Evolutionary conservation across 2,113 vertebrate genomes (phyloP).

Genomic region (Cheirogaleus medius): DNA sequence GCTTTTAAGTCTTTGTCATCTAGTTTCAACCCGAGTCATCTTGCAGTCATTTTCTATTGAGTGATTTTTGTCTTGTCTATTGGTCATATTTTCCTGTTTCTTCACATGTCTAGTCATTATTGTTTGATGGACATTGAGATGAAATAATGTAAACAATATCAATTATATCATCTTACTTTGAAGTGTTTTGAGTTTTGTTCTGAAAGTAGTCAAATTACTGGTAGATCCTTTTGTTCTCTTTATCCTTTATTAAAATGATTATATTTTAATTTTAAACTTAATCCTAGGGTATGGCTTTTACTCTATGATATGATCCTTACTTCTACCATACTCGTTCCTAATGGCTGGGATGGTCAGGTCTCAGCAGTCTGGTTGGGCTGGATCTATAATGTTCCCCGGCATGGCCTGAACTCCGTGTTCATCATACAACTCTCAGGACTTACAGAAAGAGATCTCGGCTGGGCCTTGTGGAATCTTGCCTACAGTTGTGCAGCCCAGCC

Average conservation of each 20-base stretch:
- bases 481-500: neutral
- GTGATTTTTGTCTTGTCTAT: neutral
- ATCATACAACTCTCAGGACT: neutral
- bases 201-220: neutral
- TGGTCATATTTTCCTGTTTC: neutral
- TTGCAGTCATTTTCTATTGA: neutral
- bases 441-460: neutral
- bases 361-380: neutral
- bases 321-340: neutral
- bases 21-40: neutral
- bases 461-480: neutral
- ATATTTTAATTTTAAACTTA: neutral
- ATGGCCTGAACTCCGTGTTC: neutral
- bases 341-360: neutral
- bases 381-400: neutral
- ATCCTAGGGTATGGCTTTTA: neutral
- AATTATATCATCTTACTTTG: neutral
- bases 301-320: neutral
- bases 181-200: neutral
- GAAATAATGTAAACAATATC: neutral
- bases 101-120: neutral
- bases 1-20: neutral
- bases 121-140: neutral
- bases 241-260: neutral
- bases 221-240: neutral